Conservation (phyloP, 2,797 vertebrate genomes). For the Eidolon dupreanum region DNA sequence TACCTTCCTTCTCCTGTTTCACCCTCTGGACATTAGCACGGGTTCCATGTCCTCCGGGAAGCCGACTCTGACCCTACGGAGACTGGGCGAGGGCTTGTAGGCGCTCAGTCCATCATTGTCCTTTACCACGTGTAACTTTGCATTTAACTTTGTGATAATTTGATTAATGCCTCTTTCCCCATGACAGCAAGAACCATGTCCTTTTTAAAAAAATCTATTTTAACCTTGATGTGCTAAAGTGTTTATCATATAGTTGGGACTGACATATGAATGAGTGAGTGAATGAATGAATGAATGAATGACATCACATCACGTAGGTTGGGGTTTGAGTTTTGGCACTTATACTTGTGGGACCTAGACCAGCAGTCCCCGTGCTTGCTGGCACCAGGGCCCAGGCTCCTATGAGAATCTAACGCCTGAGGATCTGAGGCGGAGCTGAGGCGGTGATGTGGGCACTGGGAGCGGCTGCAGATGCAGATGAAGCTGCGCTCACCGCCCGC, state of each 20-base stretch:
- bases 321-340: background rate
- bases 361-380: too few species aligned
- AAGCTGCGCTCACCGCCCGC: too few species aligned
- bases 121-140: background rate
- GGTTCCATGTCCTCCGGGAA: background rate
- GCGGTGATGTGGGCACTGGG: too few species aligned
- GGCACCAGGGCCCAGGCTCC: too few species aligned
- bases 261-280: background rate
- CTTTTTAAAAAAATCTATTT: background rate
- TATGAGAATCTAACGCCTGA: too few species aligned
- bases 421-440: too few species aligned
- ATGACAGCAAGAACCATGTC: background rate
- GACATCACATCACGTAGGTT: background rate
- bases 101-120: background rate
- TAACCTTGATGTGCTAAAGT: background rate
- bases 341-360: background rate
- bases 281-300: background rate
- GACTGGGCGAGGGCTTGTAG: background rate
- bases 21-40: background rate
- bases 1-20: background rate
- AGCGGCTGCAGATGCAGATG: too few species aligned
- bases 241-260: background rate
- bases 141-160: background rate
- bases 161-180: background rate
- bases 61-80: background rate